phyloP scores from a whole-genome alignment of 2,113 vertebrate species.

The Brachionichthys hirsutus region DNA sequence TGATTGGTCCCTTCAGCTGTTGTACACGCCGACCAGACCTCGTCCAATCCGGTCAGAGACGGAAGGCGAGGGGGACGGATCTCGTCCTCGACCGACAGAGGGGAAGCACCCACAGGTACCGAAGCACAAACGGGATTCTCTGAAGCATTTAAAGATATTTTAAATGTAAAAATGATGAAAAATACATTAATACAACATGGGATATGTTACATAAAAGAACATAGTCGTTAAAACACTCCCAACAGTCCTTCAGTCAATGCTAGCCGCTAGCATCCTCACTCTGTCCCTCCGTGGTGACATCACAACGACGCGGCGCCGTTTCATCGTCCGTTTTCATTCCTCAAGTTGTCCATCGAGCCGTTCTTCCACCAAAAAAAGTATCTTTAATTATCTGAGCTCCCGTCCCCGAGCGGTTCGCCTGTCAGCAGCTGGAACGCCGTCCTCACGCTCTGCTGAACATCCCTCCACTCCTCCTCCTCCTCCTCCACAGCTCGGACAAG shows the following conservation, averaged over 20 bases:
- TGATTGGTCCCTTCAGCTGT: conserved; percentile 73
- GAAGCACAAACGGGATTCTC: too few species aligned
- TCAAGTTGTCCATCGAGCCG: conserved; percentile 54
- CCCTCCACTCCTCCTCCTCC: conserved; percentile 54
- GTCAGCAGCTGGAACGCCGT: conserved; percentile 61
- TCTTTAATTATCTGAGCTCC: conserved; percentile 67
- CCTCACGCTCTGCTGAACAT: conserved; percentile 63
- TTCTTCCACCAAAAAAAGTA: conserved; percentile 48
- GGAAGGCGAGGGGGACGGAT: conserved; percentile 3
- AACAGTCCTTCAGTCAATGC: too few species aligned
- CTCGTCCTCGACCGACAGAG: too few species aligned
- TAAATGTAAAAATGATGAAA: too few species aligned
- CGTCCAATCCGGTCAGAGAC: conserved; percentile 24
- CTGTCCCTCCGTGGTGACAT: background rate
- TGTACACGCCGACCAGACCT: conserved; percentile 30
- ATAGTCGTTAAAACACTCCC: too few species aligned
- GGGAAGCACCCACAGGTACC: too few species aligned
- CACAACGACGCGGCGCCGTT: conserved; percentile 7
- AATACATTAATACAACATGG: too few species aligned
- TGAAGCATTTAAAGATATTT: too few species aligned
- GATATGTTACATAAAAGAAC: too few species aligned
- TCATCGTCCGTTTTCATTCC: conserved; percentile 48
- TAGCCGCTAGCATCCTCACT: too few species aligned
- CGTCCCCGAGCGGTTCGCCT: conserved; percentile 60
- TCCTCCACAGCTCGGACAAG: conserved; percentile 44